These are phyloP conservation scores for Arrhopalites spinosus DNA, from an alignment of 2,888 invertebrate species.

Conservation along the genomic window DNA sequence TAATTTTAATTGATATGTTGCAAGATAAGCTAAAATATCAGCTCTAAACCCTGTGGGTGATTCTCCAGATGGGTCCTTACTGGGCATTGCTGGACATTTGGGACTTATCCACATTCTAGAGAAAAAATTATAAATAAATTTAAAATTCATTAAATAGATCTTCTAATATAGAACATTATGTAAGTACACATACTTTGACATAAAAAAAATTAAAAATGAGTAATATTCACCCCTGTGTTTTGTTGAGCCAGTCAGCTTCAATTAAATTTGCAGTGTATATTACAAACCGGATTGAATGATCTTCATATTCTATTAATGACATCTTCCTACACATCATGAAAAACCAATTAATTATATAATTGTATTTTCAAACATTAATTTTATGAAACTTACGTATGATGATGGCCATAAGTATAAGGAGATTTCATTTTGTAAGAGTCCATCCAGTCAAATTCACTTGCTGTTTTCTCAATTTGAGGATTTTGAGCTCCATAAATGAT, in stretches of 20 bases:
- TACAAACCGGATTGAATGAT: conserved; percentile 80
- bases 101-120: conserved; percentile 88
- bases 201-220: conserved; percentile 27
- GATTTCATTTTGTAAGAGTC: conserved; percentile 72
- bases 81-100: conserved; percentile 69
- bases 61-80: conserved; percentile 68
- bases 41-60: conserved; percentile 82
- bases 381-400: conserved; percentile 74
- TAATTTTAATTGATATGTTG: conserved; percentile 71
- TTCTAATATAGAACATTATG: neutral
- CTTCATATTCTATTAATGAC: conserved; percentile 81
- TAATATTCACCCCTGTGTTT: conserved; percentile 79
- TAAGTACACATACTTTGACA: neutral
- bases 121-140: conserved; percentile 31
- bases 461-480: conserved; percentile 62
- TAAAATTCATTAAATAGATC: too few species aligned
- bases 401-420: conserved; percentile 80
- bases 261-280: conserved; percentile 92
- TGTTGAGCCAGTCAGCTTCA: conserved; percentile 88
- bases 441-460: conserved; percentile 66
- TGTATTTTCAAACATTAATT: neutral
- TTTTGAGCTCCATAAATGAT: conserved; percentile 79
- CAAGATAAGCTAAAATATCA: conserved; percentile 75
- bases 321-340: conserved; percentile 71
- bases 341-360: neutral